A percentile compares a stretch with the other conserved stretches of the same genome.
Evolutionary conservation across 1,140 invertebrate genomes (phyloP).

Genomic region (Lycorma delicatula): DNA sequence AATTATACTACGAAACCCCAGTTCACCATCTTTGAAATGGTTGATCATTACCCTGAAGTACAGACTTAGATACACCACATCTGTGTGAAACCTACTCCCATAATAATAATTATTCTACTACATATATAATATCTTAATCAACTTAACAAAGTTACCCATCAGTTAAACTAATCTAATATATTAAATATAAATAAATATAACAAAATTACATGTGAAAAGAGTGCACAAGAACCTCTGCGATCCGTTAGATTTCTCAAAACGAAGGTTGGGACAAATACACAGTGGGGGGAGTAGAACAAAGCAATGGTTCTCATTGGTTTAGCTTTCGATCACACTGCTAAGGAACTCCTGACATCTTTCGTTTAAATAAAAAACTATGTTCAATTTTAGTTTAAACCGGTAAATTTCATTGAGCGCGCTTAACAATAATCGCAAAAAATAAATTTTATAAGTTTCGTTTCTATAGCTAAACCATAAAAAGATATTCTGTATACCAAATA

Average conservation of each 20-base stretch:
- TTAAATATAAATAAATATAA: neutral
- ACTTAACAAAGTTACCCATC: too few relatives aligned
- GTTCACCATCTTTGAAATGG: conserved; percentile 2
- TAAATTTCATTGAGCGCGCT: too few relatives aligned
- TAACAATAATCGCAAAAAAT: too few relatives aligned
- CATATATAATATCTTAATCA: too few relatives aligned
- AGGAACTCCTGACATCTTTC: neutral
- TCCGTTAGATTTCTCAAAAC: conserved; percentile 1
- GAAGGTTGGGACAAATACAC: neutral
- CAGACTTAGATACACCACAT: neutral
- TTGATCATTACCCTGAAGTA: neutral
- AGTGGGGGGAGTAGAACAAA: neutral
- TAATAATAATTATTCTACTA: too few relatives aligned
- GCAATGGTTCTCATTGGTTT: neutral
- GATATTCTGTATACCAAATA: too few relatives aligned
- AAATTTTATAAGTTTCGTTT: too few relatives aligned
- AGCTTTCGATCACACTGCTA: neutral
- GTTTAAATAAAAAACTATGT: too few relatives aligned
- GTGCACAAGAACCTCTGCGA: neutral
- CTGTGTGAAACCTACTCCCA: conserved; percentile 1
- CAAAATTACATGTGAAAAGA: conserved; percentile 2
- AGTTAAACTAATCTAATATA: neutral
- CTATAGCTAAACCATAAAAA: too few relatives aligned
- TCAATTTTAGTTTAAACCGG: too few relatives aligned
- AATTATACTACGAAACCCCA: neutral